A percentile compares a stretch with the other conserved stretches of the same genome.
phyloP scores from a whole-genome alignment of 64 coral and sea anemone genomes.

The Montipora cactus region DNA sequence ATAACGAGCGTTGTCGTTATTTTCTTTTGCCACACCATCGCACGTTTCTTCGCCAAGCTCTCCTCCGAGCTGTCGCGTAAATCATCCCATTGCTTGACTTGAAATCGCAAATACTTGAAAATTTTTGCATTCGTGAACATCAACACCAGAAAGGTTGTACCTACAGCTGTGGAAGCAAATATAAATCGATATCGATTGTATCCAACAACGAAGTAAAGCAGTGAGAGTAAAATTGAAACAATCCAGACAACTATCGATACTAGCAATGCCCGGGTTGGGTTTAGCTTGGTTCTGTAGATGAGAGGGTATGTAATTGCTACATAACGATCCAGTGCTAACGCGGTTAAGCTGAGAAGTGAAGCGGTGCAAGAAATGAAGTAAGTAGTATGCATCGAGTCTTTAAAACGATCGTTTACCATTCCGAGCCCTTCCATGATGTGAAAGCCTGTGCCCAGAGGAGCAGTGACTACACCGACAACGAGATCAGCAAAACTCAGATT shows the following conservation, averaged over 20 bases:
- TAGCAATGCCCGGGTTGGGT: conserved; percentile 17
- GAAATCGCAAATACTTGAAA: conserved; percentile 32
- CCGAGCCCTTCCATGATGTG: neutral
- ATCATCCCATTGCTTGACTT: conserved; percentile 51
- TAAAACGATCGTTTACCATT: neutral
- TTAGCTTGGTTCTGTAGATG: conserved; percentile 54
- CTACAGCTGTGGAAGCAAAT: conserved; percentile 75
- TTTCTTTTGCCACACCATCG: conserved; percentile 42
- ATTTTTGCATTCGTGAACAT: conserved; percentile 67
- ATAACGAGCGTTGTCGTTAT: conserved; percentile 62
- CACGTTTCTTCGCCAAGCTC: conserved; percentile 7
- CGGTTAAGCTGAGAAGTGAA: conserved; percentile 74
- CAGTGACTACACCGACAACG: conserved; percentile 30
- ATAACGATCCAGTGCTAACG: conserved; percentile 75
- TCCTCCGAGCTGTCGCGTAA: conserved; percentile 5
- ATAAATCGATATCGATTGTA: conserved; percentile 65
- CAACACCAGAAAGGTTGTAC: conserved; percentile 43
- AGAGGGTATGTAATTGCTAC: conserved; percentile 57
- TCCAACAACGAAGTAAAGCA: conserved; percentile 69
- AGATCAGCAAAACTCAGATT: conserved; percentile 79
- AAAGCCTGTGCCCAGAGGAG: neutral
- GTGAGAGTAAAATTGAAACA: conserved; percentile 19
- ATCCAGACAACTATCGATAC: conserved; percentile 60
- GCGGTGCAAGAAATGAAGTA: conserved; percentile 81
- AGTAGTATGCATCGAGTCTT: conserved; percentile 41